Conservation (phyloP, 2,888 invertebrate genomes). For the Galeruca laticollis region DNA sequence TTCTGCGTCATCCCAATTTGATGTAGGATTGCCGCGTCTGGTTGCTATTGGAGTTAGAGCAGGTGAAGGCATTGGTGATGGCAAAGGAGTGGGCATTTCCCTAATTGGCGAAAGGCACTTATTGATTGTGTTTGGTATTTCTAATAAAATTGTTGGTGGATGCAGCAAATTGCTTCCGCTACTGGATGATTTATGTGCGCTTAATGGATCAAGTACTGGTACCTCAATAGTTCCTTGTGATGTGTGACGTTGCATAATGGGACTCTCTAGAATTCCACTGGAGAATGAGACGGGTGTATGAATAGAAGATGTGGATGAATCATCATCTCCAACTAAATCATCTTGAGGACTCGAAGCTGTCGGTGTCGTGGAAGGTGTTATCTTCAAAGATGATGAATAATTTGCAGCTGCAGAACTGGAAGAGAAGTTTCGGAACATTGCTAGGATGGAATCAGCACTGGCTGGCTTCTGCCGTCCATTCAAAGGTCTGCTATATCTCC, state of each 20-base stretch:
- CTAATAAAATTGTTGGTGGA: slow-evolving; percentile 81
- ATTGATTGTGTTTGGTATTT: slow-evolving; percentile 80
- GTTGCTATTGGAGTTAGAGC: slow-evolving; percentile 75
- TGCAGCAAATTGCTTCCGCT: slow-evolving; percentile 75
- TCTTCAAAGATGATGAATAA: slow-evolving; percentile 73
- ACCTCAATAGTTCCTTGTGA: slow-evolving; percentile 67
- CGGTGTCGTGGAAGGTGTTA: slow-evolving; percentile 79
- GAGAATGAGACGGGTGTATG: slow-evolving; percentile 73
- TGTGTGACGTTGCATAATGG: slow-evolving; percentile 63
- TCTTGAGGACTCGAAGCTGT: slow-evolving; percentile 83
- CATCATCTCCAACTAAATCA: slow-evolving; percentile 76
- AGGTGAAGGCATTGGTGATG: slow-evolving; percentile 80
- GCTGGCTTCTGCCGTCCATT: slow-evolving; percentile 74
- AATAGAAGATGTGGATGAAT: slow-evolving; percentile 78
- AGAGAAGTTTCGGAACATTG: slow-evolving; percentile 83
- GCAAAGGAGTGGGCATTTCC: slow-evolving; percentile 81
- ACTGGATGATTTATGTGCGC: slow-evolving; percentile 72
- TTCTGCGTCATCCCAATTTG: slow-evolving; percentile 68
- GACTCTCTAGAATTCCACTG: slow-evolving; percentile 74
- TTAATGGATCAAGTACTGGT: slow-evolving; percentile 77
- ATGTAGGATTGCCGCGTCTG: slow-evolving; percentile 65
- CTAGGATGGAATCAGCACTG: slow-evolving; percentile 83
- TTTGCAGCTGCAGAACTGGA: slow-evolving; percentile 73
- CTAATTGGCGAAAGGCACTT: slow-evolving; percentile 85
- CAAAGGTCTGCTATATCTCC: slow-evolving; percentile 56